Conservation (phyloP, 2,888 invertebrate genomes). For the Falcaria lacertinaria region DNA sequence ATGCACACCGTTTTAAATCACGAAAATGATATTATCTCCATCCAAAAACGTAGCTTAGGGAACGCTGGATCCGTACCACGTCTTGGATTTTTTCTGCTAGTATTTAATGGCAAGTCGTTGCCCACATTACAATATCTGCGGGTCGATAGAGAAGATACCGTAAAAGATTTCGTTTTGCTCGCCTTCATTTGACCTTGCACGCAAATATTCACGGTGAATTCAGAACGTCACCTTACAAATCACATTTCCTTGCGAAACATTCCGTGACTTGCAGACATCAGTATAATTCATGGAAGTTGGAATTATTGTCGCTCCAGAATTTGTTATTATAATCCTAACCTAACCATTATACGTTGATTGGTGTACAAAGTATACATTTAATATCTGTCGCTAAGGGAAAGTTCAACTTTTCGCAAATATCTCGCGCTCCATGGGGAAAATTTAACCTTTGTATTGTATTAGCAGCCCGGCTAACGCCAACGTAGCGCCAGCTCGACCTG, state of each 20-base stretch:
- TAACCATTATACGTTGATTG: too few species aligned
- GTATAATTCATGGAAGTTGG: conserved; percentile 32
- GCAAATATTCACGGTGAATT: conserved; percentile 23
- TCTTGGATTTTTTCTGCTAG: not conserved
- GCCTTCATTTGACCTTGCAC: conserved; percentile 26
- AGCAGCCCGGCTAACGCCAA: conserved; percentile 6
- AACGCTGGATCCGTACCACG: conserved; percentile 8
- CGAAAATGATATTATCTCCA: conserved; percentile 25
- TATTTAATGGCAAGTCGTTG: not conserved
- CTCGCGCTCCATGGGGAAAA: not conserved
- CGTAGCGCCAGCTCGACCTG: conserved; percentile 32
- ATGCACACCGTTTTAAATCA: conserved; percentile 26
- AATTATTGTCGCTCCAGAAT: conserved; percentile 10
- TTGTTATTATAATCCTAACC: too few species aligned
- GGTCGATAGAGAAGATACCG: not conserved
- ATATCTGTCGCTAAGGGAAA: not conserved
- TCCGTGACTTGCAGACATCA: conserved; percentile 44
- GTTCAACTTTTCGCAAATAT: not conserved
- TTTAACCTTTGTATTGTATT: conserved; percentile 5
- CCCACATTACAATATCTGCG: not conserved
- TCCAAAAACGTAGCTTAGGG: conserved; percentile 2
- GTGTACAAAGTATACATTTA: too few species aligned
- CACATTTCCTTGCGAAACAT: conserved; percentile 27
- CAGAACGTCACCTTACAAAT: conserved; percentile 15
- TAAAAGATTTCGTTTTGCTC: conserved; percentile 13